Conservation (phyloP, 2,888 invertebrate species). For the Erynnis tages region DNA sequence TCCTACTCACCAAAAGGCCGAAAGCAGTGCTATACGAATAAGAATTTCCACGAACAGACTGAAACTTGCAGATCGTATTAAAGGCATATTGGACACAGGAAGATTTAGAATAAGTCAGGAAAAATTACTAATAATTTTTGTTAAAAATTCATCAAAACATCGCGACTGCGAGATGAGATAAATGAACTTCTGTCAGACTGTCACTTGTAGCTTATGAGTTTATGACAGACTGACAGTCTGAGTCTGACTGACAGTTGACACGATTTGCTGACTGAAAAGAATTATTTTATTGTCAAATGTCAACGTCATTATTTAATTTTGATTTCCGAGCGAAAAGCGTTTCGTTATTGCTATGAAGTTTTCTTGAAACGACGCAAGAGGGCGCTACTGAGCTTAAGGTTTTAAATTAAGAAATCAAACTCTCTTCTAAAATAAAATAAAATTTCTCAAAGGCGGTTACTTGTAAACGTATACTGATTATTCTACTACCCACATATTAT, state of each 20-base stretch:
- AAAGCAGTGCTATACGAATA: slow-evolving; percentile 69
- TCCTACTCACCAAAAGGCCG: slow-evolving; percentile 78
- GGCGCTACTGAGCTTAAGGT: not conserved
- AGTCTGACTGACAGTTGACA: too few relatives aligned
- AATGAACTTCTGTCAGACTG: too few relatives aligned
- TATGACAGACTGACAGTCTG: too few relatives aligned
- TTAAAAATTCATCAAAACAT: slow-evolving; percentile 24
- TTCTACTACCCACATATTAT: too few relatives aligned
- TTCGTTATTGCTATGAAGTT: not conserved
- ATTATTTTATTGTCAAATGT: too few relatives aligned
- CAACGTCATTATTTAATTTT: not conserved
- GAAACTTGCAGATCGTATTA: slow-evolving; percentile 68
- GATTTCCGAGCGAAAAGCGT: slow-evolving; percentile 1
- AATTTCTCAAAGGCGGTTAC: too few relatives aligned
- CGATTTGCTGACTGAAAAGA: too few relatives aligned
- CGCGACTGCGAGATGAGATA: too few relatives aligned
- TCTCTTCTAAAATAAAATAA: too few relatives aligned
- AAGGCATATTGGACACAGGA: slow-evolving; percentile 54
- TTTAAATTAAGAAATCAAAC: too few relatives aligned
- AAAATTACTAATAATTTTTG: not conserved
- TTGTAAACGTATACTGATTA: too few relatives aligned
- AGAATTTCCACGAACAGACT: slow-evolving; percentile 76
- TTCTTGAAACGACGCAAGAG: not conserved
- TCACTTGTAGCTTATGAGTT: not conserved
- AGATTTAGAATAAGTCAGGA: slow-evolving; percentile 9